Base-by-base conservation (phyloP, 1,140 invertebrate species). In the Saccostrea cuccullata region DNA sequence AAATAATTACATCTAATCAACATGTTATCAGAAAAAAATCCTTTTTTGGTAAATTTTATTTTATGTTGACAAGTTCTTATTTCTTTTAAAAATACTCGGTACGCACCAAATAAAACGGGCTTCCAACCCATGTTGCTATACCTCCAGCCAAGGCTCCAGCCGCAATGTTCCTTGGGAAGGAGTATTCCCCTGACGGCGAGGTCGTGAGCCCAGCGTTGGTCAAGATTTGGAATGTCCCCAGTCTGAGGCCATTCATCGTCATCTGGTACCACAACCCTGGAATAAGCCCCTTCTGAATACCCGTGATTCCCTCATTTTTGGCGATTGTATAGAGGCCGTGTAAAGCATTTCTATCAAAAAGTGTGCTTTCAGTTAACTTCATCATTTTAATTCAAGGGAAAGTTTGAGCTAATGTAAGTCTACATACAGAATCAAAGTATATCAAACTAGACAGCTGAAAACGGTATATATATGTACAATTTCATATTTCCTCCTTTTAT, bases 271-370 rank as follows among this genome's bases (percentile, higher is more conserved):
- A 96, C 0, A 98, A 94, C 0, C 98, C 98, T 0, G 98, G 97
- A 0, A 97, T 96, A 0, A 99, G 95, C 0, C 98, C 98, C 89
- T 98, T 98, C 93, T 99, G 98, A 20, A 99, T 94, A 0, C 97
- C 97, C 0, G 96, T 89, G 0, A 97, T 86, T 2, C 97, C 97
- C 93, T 97, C 97, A 82, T 95, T 95, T 89, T 96, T 96, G 0
- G 96, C 96, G 89, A 97, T 96, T 4, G 96, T 94, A 88, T 96
- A 96, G 73, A 96, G 96, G 0, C 97, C 97, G 93, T 97, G 97
- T 13, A 97, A 95, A 12, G 97, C 96, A 87, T 97, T 97, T 55
- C 96, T 91, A 17, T 12, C 30, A 13, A 26, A 36, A 17, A 11
- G 20, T 47, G 9, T 47, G 47, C 47, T 47, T 47, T 47, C 47